phyloP scores from a whole-genome alignment of 37 sponge, comb jelly and placozoan species.

The Mnemiopsis leidyi region DNA sequence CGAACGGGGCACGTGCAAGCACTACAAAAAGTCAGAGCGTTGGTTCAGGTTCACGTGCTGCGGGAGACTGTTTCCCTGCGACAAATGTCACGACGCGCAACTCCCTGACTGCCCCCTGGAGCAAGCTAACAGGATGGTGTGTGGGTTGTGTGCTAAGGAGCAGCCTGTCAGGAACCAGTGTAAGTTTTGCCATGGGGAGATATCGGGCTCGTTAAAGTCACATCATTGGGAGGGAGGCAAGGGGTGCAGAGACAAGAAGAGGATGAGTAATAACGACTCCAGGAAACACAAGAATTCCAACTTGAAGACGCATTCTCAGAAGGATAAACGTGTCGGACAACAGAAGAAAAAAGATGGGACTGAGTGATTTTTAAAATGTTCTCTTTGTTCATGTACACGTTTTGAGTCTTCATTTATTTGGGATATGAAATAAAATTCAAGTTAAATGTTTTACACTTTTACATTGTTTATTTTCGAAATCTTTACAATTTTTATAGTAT shows the following conservation, averaged over 20 bases:
- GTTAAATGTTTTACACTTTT: no score
- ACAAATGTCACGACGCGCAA: slow-evolving; percentile 75
- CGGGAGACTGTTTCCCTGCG: slow-evolving; percentile 81
- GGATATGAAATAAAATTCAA: no score
- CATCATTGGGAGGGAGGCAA: slow-evolving; percentile 82
- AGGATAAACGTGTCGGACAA: slow-evolving; percentile 69
- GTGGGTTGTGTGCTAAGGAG: slow-evolving; percentile 79
- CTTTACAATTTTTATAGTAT: no score
- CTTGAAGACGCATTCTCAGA: slow-evolving; percentile 68
- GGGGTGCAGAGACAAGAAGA: slow-evolving; percentile 75
- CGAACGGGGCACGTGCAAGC: slow-evolving; percentile 72
- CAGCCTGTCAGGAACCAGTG: slow-evolving; percentile 73
- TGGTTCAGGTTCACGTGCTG: slow-evolving; percentile 78
- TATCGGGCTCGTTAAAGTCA: slow-evolving; percentile 34
- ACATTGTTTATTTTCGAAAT: no score
- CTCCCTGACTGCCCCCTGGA: slow-evolving; percentile 76
- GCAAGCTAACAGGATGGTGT: slow-evolving; percentile 82
- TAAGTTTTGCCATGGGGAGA: slow-evolving; percentile 69
- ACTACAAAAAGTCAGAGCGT: slow-evolving; percentile 82
- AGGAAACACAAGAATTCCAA: slow-evolving; percentile 69
- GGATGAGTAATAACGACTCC: slow-evolving; percentile 74
- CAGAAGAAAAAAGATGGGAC: slow-evolving; percentile 53
- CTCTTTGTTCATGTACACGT: no score
- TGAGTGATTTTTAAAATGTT: slow-evolving; percentile 2
- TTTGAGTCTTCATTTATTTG: no score